phyloP scores from a whole-genome alignment of 2,888 invertebrate species.

The Mythimna impura region DNA sequence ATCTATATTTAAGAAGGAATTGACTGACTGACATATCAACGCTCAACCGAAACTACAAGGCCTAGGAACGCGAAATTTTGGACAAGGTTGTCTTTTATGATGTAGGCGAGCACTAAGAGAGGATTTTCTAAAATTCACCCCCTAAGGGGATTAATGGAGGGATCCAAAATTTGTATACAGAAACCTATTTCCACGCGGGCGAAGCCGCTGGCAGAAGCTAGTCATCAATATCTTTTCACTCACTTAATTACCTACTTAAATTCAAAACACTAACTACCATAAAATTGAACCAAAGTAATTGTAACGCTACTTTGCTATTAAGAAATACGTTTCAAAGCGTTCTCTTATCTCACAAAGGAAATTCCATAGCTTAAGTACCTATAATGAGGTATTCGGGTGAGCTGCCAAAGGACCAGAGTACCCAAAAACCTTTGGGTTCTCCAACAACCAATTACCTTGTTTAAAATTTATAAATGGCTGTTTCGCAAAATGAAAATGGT shows the following conservation, averaged over 20 bases:
- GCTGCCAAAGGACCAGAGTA: slow-evolving; percentile 35
- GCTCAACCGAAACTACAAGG: too few species aligned
- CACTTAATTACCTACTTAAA: slow-evolving; percentile 41
- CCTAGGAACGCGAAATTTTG: too few species aligned
- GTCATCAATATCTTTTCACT: slow-evolving; percentile 16
- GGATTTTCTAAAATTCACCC: too few species aligned
- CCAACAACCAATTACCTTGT: slow-evolving; percentile 44
- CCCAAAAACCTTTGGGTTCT: slow-evolving; percentile 51
- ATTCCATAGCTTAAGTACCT: slow-evolving; percentile 64
- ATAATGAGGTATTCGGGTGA: slow-evolving; percentile 61
- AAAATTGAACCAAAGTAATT: slow-evolving; percentile 54
- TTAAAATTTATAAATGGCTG: slow-evolving; percentile 39
- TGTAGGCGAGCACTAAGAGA: too few species aligned
- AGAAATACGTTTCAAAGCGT: slow-evolving; percentile 44
- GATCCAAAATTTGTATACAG: too few species aligned
- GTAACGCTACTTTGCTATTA: slow-evolving; percentile 45
- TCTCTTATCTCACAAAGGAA: slow-evolving; percentile 63
- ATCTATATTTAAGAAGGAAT: too few species aligned
- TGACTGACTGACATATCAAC: too few species aligned
- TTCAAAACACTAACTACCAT: slow-evolving; percentile 42
- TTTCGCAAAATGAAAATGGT: slow-evolving; percentile 19
- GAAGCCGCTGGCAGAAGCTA: too few species aligned
- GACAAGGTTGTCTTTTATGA: too few species aligned
- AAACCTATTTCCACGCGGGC: too few species aligned
- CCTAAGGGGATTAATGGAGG: too few species aligned